Evolutionary conservation across 1,140 invertebrate genomes (phyloP), one percentile per base, ranked within the genome.

Genomic region (Orchestia grillus): DNA sequence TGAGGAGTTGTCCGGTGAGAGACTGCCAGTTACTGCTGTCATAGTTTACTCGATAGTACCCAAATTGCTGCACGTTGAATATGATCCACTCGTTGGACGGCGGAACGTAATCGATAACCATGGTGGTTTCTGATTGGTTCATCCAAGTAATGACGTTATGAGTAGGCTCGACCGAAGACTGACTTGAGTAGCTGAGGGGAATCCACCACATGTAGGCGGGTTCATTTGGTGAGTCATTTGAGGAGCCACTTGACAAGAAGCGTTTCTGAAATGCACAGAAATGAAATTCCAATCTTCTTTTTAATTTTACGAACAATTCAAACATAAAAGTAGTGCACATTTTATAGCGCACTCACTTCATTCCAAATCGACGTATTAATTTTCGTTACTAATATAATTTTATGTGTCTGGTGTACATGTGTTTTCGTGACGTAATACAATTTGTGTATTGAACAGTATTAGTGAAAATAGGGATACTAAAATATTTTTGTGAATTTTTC

Each of bases 21-120:
- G 97, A 96, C 19, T 97, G 94, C 98, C 98, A 98, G 96, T 98
- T 98, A 0, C 96, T 95, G 1, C 96, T 44, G 77, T 98, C 98
- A 90, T 98, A 98, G 96, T 98, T 98, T 0, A 98, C 98, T 95
- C 98, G 97, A 96, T 98, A 98, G 97, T 97, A 98, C 28, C 97
- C 97, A 16, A 95, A 96, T 88, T 97, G 62, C 44, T 96, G 96
- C 28, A 97, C 87, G 95, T 97, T 97, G 57, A 97, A 96, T 44
- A 97, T 57, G 19, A 97, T 92, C 96, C 96, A 96, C 19, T 97
- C 36, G 11, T 96, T 96, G 3, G 44, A 53, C 11, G 15, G 23
- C 28, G 96, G 94, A 4, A 96, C 95, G 41, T 90, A 92, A 15
- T n/a, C 41, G 41, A 96, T 40, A 42, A 62, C 95, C n/a, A 95